Evolutionary conservation across 2,797 vertebrate genomes (phyloP), one percentile per base, ranked within the genome.

Genomic region (Hypotaenidia philippensis): DNA sequence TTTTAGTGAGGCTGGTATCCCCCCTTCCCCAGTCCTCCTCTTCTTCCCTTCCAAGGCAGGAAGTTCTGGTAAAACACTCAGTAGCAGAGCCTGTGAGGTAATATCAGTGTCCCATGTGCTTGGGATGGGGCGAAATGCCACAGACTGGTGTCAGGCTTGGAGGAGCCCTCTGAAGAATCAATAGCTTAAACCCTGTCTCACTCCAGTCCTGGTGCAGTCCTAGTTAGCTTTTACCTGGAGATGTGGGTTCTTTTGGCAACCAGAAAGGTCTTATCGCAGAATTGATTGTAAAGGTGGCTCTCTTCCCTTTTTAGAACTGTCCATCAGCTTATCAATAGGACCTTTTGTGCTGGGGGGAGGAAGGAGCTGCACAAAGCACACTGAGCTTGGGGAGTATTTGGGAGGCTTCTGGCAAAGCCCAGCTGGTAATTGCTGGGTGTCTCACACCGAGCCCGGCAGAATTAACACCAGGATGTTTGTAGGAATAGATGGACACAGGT

Each of bases 1-100:
- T 70, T 65, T 61, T 66, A 79, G 6, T 53, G 79, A 52, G 78
- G 34, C 85, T 69, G 13, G 44, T 94, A 55, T 80, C 85, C 70
- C 56, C 52, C 21, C 13, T 49, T 41, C 59, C 36, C 29, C 19
- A 34, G 14, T 52, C 36, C 7, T 53, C 47, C 63, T 79, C 71
- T 64, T 17, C 74, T 89, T 91, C 59, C 34, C 32, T 91, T 89
- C 69, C 60, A 72, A 60, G 61, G 76, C 66, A 78, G 50, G 68
- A 77, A 81, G 45, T 81, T 94, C 82, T 63, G 72, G 44, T n/a
- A 87, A 56, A 93, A 55, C 36, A 70, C 72, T 57, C 66, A 25
- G 78, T 21, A 29, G 38, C 22, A 31, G 84, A 44, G 50, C 41
- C 56, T 64, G 23, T 8, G 27, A 41, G 34, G 57, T 40, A n/a